Percentiles rank a stretch among this genome's conserved stretches.
phyloP scores from a whole-genome alignment of 2,797 vertebrate species.

The Masticophis lateralis region DNA sequence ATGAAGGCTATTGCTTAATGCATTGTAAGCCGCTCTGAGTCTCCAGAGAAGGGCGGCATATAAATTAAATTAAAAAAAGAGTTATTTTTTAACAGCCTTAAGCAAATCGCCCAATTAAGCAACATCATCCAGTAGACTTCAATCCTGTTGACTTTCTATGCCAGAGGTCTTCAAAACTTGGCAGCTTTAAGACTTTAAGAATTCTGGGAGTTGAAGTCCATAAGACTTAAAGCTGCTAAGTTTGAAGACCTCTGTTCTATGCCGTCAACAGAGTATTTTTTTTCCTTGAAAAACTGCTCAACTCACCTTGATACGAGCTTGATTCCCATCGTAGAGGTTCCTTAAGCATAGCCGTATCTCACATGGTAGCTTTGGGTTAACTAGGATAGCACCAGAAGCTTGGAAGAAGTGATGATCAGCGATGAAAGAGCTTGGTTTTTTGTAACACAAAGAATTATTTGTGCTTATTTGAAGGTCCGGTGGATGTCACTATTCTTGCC shows the following conservation, averaged over 20 bases:
- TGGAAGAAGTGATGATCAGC: not conserved
- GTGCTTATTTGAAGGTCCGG: slow-evolving; percentile 78
- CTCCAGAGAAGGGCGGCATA: too few species aligned
- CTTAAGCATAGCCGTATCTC: not conserved
- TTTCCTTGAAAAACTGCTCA: not conserved
- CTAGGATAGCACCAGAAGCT: not conserved
- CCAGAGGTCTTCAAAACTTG: too few species aligned
- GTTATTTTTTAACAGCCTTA: not conserved
- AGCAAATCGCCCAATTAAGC: not conserved
- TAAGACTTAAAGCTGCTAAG: too few species aligned
- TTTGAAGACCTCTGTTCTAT: not conserved
- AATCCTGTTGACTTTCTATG: not conserved
- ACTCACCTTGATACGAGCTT: not conserved
- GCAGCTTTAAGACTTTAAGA: too few species aligned
- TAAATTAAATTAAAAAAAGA: too few species aligned
- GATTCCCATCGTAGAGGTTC: not conserved
- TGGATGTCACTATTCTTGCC: slow-evolving; percentile 88
- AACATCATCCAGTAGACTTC: not conserved
- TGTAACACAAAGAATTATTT: slow-evolving; percentile 49
- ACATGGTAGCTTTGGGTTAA: not conserved
- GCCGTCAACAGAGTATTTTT: not conserved
- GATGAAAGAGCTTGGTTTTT: not conserved
- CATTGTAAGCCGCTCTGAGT: too few species aligned
- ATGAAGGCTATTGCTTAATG: too few species aligned
- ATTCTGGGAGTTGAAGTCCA: too few species aligned